These are phyloP conservation scores for Dastarcus helophoroides DNA, from an alignment of 2,888 invertebrate species.

Conservation along the genomic window DNA sequence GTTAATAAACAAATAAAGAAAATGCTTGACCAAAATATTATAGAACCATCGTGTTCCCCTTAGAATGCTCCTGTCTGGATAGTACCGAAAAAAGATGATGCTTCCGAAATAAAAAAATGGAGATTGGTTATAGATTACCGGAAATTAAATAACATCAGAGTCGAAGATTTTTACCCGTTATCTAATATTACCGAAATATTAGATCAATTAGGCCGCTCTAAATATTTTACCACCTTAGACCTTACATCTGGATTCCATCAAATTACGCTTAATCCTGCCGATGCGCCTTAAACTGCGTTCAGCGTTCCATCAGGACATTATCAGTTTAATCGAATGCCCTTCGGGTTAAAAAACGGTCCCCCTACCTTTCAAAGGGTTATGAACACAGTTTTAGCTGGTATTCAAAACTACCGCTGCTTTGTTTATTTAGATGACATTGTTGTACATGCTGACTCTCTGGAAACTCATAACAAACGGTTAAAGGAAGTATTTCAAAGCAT, in stretches of 20 bases:
- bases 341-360: constrained; percentile 18
- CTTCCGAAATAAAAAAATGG: constrained; percentile 22
- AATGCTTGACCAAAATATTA: constrained; percentile 20
- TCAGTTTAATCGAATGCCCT: constrained; percentile 17
- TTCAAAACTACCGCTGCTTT: constrained; percentile 16
- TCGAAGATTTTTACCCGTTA: constrained; percentile 27
- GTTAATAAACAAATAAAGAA: constrained; percentile 21
- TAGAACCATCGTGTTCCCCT: constrained; percentile 18
- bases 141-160: constrained; percentile 29
- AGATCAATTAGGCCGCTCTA: constrained; percentile 27
- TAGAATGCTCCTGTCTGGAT: constrained; percentile 19
- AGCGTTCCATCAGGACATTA: constrained; percentile 14
- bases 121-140: constrained; percentile 30
- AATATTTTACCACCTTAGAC: constrained; percentile 30
- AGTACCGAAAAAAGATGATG: constrained; percentile 25
- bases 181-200: constrained; percentile 29
- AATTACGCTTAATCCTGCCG: constrained; percentile 21
- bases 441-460: constrained; percentile 13
- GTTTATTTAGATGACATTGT: constrained; percentile 26
- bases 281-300: constrained; percentile 30
- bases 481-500: constrained; percentile 18
- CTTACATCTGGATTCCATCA: constrained; percentile 32
- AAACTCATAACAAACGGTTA: constrained; percentile 14
- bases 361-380: constrained; percentile 19
- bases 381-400: constrained; percentile 15